Base-by-base conservation (phyloP, 2,113 vertebrate species). In the Tragelaphus buxtoni region DNA sequence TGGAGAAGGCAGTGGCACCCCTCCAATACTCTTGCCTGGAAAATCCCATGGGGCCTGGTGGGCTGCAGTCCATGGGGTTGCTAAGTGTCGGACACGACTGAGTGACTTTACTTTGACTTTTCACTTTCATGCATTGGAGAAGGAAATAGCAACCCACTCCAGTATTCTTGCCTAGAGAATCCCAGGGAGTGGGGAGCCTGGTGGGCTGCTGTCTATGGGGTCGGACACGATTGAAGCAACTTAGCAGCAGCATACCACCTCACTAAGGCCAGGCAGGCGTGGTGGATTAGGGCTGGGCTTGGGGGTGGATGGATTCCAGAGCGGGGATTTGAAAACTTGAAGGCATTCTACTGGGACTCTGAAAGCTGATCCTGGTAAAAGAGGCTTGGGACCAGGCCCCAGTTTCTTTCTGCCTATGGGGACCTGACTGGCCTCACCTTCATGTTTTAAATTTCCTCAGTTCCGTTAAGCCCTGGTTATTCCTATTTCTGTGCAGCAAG, bases 211-310 rank as follows among this genome's bases (percentile, higher is more conserved):
- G 1, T 61, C 60, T 61, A 30, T 14, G 60, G 5, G 28, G 28
- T 61, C 0, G 10, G 6, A 61, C 12, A 30, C 1, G 5, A 61
- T 28, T 61, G 5, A 30, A 30, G 12, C 0, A 6, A 30, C 28
- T 61, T 30, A 61, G 60, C 60, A 60, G 58, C 58, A 61, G 12
- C 60, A 2, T 14, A 16, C 51, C 30, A 24, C 49, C 63, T 79
- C 61, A 69, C 92, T 32, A 24, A 35, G 22, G 49, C 26, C 18
- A 53, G 47, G 49, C 49, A 80, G 74, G 16, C 5, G 6, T 30
- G 7, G 14, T 49, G 74, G 55, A 24, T 5, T 7, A 47, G 56
- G 88, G 30, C 47, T 22, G 28, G 24, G 47, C 80, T 49, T 45
- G 53, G 30, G 4, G 8, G 11, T 28, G 9, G 49, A 16, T 8